Evolutionary conservation across 1,140 invertebrate genomes (phyloP), one percentile per base, ranked within the genome.

Genomic region (Mycetomoellerius zeteki): DNA sequence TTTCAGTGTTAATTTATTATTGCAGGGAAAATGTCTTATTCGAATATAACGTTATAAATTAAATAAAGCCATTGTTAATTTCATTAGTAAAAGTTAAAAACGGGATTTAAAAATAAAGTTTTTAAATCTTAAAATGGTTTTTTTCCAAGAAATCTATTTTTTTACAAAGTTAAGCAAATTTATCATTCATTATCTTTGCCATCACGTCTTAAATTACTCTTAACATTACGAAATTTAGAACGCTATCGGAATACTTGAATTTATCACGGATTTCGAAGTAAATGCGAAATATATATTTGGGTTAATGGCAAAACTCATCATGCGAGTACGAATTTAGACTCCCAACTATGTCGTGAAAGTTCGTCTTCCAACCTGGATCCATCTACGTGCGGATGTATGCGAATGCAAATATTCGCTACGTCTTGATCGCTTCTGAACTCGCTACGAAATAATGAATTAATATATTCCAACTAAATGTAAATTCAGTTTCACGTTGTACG

Each of bases 231-330:
- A 60, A 19, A 75, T 27, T 75, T 62, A 19, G 69, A 75, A 33
- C 33, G 54, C 19, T 82, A 58, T 72, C 33, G 24, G 4, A 47
- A 8, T 50, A 62, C n/a, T 62, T 21, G 19, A 60, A 82, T 72
- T 37, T 52, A 58, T 72, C 52, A 12, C 12, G 21, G n/a, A 58
- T 82, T 67, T 73, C 7, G 27, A 43, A 62, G 37, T 73, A 84
- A 75, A 84, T 75, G 54, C 69, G 69, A 75, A 75, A 84, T 84
- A 84, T 84, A 84, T 84, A 84, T 84, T 84, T 75, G 54, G 69
- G 80, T 84, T 84, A 84, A 84, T 84, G 69, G 80, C 54, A 84
- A 84, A 84, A 84, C 80, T 84, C 69, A 75, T 84, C 80, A 75
- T 43, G 37, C 69, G 69, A 75, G 21, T 60, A 73, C 69, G 24